These are phyloP conservation scores for Melangyna quadrimaculata DNA, from an alignment of 2,888 invertebrate species.

Conservation along the genomic window DNA sequence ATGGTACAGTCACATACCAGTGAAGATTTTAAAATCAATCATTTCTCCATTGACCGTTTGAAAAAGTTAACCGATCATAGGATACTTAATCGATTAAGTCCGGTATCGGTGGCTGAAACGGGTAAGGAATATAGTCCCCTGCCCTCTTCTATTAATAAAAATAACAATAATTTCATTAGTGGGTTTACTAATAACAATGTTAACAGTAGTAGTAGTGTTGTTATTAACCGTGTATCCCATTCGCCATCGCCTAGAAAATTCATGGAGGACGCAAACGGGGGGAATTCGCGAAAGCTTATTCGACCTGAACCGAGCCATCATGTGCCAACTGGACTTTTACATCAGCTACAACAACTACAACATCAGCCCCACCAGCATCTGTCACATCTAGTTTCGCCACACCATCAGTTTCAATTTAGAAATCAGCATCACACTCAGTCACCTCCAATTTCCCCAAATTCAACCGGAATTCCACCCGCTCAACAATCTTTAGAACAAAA, in stretches of 20 bases:
- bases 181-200: conserved; percentile 68
- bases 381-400: conserved; percentile 39
- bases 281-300: conserved; percentile 75
- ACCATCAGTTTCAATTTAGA: conserved; percentile 71
- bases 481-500: conserved; percentile 15
- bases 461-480: conserved; percentile 5
- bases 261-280: conserved; percentile 75
- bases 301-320: conserved; percentile 76
- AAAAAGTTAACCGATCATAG: conserved; percentile 80
- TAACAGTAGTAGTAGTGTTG: conserved; percentile 63
- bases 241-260: conserved; percentile 75
- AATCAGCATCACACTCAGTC: conserved; percentile 59
- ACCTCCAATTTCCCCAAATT: conserved; percentile 55
- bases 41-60: conserved; percentile 79
- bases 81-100: conserved; percentile 79
- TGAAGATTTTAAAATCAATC: conserved; percentile 64
- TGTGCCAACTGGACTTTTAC: conserved; percentile 68
- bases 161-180: conserved; percentile 73
- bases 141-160: conserved; percentile 49
- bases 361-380: conserved; percentile 68
- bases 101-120: conserved; percentile 73
- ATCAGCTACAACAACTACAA: conserved; percentile 76
- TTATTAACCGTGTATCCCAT: conserved; percentile 72
- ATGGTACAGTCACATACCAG: conserved; percentile 55
- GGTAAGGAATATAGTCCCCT: conserved; percentile 64